phyloP scores from a whole-genome alignment of 2,888 invertebrate genomes.

The Xestoiulus laeticollis region DNA sequence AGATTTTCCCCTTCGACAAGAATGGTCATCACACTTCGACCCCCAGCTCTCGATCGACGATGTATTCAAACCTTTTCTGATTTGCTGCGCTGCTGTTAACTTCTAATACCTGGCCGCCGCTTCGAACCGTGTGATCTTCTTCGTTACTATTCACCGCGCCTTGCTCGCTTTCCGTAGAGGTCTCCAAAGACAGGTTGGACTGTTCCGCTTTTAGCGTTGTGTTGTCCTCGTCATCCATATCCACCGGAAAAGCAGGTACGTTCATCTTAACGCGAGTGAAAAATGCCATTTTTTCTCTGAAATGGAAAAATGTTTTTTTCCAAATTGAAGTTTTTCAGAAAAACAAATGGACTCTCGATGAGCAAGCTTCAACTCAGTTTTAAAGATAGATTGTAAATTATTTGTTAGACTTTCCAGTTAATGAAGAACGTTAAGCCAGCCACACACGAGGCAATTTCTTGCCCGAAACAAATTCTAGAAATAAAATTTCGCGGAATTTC shows the following conservation, averaged over 20 bases:
- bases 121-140: conserved; percentile 47
- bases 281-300: conserved; percentile 96
- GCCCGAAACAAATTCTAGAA: no score
- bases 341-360: not conserved
- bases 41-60: conserved; percentile 59
- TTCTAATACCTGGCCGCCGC: conserved; percentile 52
- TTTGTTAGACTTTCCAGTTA: no score
- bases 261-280: conserved; percentile 73
- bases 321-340: not conserved
- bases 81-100: conserved; percentile 53
- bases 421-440: no score
- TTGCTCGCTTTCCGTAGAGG: not conserved
- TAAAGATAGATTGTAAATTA: no score
- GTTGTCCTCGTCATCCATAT: conserved; percentile 54
- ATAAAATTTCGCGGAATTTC: no score
- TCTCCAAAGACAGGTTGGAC: not conserved
- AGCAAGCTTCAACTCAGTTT: no score
- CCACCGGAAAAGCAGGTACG: conserved; percentile 60
- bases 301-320: not conserved
- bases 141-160: not conserved
- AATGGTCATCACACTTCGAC: conserved; percentile 58
- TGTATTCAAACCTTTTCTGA: conserved; percentile 58
- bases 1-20: not conserved
- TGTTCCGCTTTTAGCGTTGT: not conserved
- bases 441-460: no score